phyloP scores from a whole-genome alignment of 2,888 invertebrate species.

The Hypselothyrea guttata region DNA sequence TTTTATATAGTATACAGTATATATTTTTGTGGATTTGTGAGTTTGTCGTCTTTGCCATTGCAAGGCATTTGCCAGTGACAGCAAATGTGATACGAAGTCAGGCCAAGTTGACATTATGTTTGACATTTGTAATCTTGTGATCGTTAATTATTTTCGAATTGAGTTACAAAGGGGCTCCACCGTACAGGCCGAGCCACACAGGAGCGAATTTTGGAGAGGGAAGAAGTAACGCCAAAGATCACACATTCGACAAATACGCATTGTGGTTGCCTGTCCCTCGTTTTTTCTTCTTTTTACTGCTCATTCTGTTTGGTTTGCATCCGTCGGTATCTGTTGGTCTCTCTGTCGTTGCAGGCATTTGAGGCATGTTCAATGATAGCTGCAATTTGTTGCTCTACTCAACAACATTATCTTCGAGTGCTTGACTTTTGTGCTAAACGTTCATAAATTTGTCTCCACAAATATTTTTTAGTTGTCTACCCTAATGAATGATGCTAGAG shows the following conservation, averaged over 20 bases:
- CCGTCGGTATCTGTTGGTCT: conserved; percentile 8
- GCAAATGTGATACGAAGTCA: conserved; percentile 55
- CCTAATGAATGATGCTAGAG: conserved; percentile 45
- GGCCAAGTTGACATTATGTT: conserved; percentile 80
- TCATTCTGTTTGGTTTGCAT: neutral
- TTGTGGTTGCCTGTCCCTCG: conserved; percentile 12
- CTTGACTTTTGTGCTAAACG: conserved; percentile 79
- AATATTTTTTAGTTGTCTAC: conserved; percentile 50
- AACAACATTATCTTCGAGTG: conserved; percentile 70
- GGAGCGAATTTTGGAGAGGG: conserved; percentile 36
- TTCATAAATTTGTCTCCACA: conserved; percentile 79
- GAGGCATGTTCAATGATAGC: conserved; percentile 69
- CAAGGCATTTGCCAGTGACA: conserved; percentile 44
- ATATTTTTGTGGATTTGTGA: conserved; percentile 25
- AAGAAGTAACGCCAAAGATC: conserved; percentile 49
- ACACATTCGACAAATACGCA: conserved; percentile 58
- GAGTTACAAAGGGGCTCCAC: conserved; percentile 60
- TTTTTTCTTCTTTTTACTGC: conserved; percentile 15
- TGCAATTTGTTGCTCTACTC: conserved; percentile 76
- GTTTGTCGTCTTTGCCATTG: conserved; percentile 54
- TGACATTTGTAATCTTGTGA: conserved; percentile 81
- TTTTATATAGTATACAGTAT: neutral
- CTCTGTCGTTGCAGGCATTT: conserved; percentile 37
- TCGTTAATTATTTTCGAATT: conserved; percentile 82
- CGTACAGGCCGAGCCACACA: conserved; percentile 56